Evolutionary conservation across 2,797 vertebrate species (phyloP), one percentile per base, ranked within the genome.

Genomic region (Knipowitschia caucasica): DNA sequence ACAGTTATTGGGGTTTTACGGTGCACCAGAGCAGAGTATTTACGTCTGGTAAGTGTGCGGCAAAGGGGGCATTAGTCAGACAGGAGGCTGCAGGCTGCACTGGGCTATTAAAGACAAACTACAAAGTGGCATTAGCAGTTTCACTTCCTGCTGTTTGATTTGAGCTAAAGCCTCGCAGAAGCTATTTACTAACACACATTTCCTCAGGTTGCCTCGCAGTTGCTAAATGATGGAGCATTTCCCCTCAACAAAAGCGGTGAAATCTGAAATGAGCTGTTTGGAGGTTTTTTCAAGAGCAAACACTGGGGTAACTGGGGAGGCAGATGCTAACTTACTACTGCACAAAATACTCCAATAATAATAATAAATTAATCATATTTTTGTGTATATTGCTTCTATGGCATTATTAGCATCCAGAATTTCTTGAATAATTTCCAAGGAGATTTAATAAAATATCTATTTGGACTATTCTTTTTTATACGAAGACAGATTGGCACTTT

Each of bases 1-100:
- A 56, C 56, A 67, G 59, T 59, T 51, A 23, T 53, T 47, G 23
- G n/a, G 17, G 35, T 68, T 64, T 69, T 67, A 72, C 31, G 50
- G 33, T 47, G 26, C 21, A 39, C 36, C 42, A 4, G 39, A 20
- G 55, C 56, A 27, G 25, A 27, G 27, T 52, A 55, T 69, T 64
- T 70, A 61, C 53, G 45, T 40, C 43, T 46, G 25, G 39, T 49
- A n/a, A 43, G 17, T 27, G 25, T 40, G 24, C 29, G 59, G 38
- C 53, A 36, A 43, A 14, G 40, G n/a, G 49, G 36, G 23, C 49
- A 63, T 62, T 42, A 67, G 60, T 69, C 64, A 64, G 24, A 26
- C 14, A 39, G 30, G 38, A 35, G 46, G 63, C 57, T 38, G 30
- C 39, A 10, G 27, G 51, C 38, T 38, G 40, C 30, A 27, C 18